phyloP scores from a whole-genome alignment of 1,140 invertebrate species.

The Drosophila pandora region DNA sequence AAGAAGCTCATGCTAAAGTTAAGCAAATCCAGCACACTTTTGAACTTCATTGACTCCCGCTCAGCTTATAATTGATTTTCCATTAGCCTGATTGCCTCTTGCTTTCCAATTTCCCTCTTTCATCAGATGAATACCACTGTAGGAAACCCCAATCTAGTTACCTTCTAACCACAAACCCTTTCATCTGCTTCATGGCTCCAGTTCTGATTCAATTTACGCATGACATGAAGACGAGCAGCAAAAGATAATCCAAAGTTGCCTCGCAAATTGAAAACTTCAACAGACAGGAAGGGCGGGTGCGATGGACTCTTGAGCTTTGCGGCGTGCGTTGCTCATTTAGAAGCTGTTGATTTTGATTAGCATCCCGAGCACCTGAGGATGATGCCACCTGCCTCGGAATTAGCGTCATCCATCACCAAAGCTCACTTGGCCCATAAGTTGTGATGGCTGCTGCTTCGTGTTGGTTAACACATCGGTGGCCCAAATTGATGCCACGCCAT shows the following conservation, averaged over 20 bases:
- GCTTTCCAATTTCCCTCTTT: not conserved
- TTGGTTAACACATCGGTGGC: constrained; percentile 62
- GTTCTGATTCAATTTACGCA: constrained; percentile 55
- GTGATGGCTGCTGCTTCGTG: constrained; percentile 31
- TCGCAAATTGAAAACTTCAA: constrained; percentile 49
- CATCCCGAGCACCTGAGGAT: constrained; percentile 27
- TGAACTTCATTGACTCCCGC: not conserved
- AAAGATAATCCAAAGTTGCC: constrained; percentile 20
- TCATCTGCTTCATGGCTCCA: constrained; percentile 1
- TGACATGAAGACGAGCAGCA: constrained; percentile 23
- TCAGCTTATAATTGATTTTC: constrained; percentile 7
- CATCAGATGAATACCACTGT: not conserved
- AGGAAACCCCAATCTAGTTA: constrained; percentile 37
- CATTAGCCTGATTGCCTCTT: not conserved
- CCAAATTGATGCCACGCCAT: constrained; percentile 44
- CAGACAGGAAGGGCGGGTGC: constrained; percentile 7
- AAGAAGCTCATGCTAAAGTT: too few species aligned
- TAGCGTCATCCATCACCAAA: constrained; percentile 68
- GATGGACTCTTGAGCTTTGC: constrained; percentile 10
- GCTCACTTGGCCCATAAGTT: constrained; percentile 37
- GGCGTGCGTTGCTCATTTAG: constrained; percentile 62
- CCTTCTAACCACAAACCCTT: constrained; percentile 5
- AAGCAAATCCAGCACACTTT: too few species aligned
- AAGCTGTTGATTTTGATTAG: constrained; percentile 68
- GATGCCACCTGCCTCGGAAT: constrained; percentile 43